Base-by-base conservation (phyloP, 2,888 invertebrate species). In the Steinernema hermaphroditum region DNA sequence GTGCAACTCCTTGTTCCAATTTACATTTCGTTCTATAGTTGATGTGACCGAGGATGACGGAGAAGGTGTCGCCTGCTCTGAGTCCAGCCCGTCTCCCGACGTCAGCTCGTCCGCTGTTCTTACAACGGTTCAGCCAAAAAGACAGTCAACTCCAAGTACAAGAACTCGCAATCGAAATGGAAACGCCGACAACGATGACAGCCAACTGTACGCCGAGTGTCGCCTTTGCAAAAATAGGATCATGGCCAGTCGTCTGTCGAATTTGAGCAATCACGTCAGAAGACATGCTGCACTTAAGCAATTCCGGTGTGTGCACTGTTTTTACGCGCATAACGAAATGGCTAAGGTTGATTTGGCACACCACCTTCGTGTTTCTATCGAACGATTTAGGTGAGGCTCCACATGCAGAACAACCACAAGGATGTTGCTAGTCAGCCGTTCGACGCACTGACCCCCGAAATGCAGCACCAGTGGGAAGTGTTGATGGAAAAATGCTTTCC, bases 401-500 rank as follows among this genome's bases (percentile, higher is more conserved):
- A 83, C 74, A 82, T 83, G 82, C 72, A 75, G 37, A 76, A 82
- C 71, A 80, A 81, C 62, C 83, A 83, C 69, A 71, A 75, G 41
- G 82, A 81, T 62, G 73, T 69, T 19, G 75, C 73, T 34, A 72
- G 70, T 43, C 70, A 71, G 14, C 81, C 81, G n/a, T 74, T 78
- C 19, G 78, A 81, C 57, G 74, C 72, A 43, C 62, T 80, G 32
- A 74, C 73, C 2, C 71, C 76, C 8, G 79, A 83, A 57, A 75
- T 83, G 75, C 79, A 83, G 69, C 50, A 71, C n/a, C 72, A 74
- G 43, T 80, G 83, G 80, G 77, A 80, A 22, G 24, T 70, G 14
- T 69, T 83, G 27, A 78, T 82, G 77, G 72, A 78, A 22, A 76
- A 83, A 49, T 83, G 82, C 49, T 83, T 83, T 72, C 83, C 83